phyloP scores from a whole-genome alignment of 53 echinoderm and acorn worm genomes.

The Mesocentrotus franciscanus region DNA sequence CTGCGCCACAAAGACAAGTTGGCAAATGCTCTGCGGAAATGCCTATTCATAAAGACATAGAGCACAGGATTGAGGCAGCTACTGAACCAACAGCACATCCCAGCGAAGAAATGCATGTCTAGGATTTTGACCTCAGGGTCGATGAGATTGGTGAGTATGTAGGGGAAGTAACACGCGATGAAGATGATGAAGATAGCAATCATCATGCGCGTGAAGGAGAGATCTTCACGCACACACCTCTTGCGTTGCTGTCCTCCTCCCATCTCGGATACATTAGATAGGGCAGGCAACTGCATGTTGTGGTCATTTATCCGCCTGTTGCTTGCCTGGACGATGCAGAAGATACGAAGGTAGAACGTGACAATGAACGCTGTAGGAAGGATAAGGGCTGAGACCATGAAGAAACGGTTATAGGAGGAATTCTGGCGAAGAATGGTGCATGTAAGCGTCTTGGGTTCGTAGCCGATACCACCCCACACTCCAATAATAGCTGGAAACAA shows the following conservation, averaged over 20 bases:
- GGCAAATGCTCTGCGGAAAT: constrained; percentile 71
- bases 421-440: constrained; percentile 71
- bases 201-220: constrained; percentile 79
- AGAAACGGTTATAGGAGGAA: constrained; percentile 72
- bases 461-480: constrained; percentile 71
- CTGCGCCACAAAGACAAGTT: constrained; percentile 47
- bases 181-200: constrained; percentile 75
- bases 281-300: constrained; percentile 54
- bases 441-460: constrained; percentile 69
- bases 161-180: constrained; percentile 73
- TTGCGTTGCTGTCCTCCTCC: constrained; percentile 1
- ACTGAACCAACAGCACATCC: constrained; percentile 75
- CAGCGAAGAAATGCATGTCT: constrained; percentile 70
- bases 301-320: constrained; percentile 65
- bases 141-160: constrained; percentile 71
- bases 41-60: constrained; percentile 72
- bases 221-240: constrained; percentile 63
- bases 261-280: neutral
- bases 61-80: constrained; percentile 76
- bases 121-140: constrained; percentile 69
- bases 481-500: constrained; percentile 73
- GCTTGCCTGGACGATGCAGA: constrained; percentile 69
- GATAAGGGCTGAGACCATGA: constrained; percentile 66
- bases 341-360: constrained; percentile 74
- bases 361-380: constrained; percentile 71